Evolutionary conservation across 1,140 invertebrate species (phyloP).

Genomic region (Diabrotica virgifera): DNA sequence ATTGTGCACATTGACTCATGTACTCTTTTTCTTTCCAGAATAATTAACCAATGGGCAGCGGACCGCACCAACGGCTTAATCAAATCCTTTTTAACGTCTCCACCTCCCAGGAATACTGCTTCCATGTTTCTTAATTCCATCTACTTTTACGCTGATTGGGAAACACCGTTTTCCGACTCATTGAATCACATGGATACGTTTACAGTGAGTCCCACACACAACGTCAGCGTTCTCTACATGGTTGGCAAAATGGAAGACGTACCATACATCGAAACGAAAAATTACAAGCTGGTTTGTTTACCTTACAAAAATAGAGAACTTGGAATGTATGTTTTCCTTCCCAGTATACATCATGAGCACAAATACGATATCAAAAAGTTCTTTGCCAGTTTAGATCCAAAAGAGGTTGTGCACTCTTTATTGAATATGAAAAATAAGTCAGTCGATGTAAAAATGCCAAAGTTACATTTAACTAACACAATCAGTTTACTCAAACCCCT

Average conservation of each 20-base stretch:
- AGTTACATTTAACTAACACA: conserved; percentile 32
- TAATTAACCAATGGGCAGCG: conserved; percentile 64
- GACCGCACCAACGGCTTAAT: conserved; percentile 60
- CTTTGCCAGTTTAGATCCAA: conserved; percentile 16
- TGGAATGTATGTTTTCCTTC: conserved; percentile 36
- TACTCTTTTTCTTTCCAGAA: conserved; percentile 7
- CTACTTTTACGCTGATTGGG: conserved; percentile 74
- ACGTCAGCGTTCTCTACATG: conserved; percentile 34
- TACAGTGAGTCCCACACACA: conserved; percentile 20
- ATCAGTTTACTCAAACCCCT: conserved; percentile 35
- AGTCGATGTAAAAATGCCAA: conserved; percentile 36
- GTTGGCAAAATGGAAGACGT: conserved; percentile 28
- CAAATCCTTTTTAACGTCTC: conserved; percentile 45
- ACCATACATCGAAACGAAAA: conserved; percentile 30
- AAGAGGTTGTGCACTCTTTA: conserved; percentile 27
- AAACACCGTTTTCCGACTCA: conserved; percentile 57
- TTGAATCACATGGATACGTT: conserved; percentile 58
- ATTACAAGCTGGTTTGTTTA: conserved; percentile 32
- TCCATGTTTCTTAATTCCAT: conserved; percentile 67
- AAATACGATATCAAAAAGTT: conserved; percentile 37
- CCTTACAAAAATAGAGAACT: conserved; percentile 39
- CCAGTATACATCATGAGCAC: conserved; percentile 25
- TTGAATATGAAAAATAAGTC: conserved; percentile 21
- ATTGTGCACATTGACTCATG: neutral
- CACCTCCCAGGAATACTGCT: conserved; percentile 47